Evolutionary conservation across 2,797 vertebrate species (phyloP), one percentile per base, ranked within the genome.

Genomic region (Lithobates sylvaticus): DNA sequence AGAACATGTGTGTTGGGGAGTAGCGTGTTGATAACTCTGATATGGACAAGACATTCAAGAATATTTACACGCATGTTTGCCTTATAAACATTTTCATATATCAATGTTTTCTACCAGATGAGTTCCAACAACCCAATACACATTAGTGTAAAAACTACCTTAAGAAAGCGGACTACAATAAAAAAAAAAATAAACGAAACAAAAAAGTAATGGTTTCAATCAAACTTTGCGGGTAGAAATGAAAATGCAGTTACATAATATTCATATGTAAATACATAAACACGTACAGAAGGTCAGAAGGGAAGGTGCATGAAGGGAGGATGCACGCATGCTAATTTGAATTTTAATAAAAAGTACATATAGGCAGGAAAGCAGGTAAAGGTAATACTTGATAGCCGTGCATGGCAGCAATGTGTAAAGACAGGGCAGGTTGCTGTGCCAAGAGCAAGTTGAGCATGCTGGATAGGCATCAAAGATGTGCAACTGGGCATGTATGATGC

Each of bases 251-350:
- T 21, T 71, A 70, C 69, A 67, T 54, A 80, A 69, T 64, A 84
- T 61, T 72, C 12, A 32, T 42, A 42, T 23, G 32, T 83, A 44
- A 27, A 86, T 71, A 73, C 67, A 83, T 34, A 58, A 76, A 83
- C 26, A 61, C 23, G 42, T 16, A 64, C 44, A 82, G 86, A 67
- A 42, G 86, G 92, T 91, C 91, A 92, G 91, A 93, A 89, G 91
- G 90, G 74, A 86, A 88, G 89, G 91, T 79, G 61, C 58, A 79
- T n/a, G 76, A 81, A 82, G 54, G 32, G 47, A 74, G 26, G 90
- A 88, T 85, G 61, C 84, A 88, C 64, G 76, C 82, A 87, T 87
- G 81, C 86, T 36, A 78, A 42, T 54, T 29, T 27, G 27, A 80
- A 80, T 39, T 44, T 36, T 68, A 42, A 81, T 42, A 65, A 54